phyloP scores from a whole-genome alignment of 1,140 invertebrate genomes.

The Leptinotarsa texana region DNA sequence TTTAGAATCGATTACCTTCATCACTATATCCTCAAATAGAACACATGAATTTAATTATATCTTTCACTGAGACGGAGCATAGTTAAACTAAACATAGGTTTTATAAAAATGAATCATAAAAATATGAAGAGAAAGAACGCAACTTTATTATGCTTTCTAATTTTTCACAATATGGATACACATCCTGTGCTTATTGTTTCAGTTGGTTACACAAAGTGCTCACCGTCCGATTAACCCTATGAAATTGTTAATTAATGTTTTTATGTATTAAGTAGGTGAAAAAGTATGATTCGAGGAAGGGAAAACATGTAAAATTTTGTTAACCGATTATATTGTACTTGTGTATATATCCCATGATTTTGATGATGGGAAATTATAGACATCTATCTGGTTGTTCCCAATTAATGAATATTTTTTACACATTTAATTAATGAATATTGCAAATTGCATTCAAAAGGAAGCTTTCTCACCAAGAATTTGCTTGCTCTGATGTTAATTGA shows the following conservation, averaged over 20 bases:
- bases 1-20: conserved; percentile 19
- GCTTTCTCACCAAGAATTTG: too few relatives aligned
- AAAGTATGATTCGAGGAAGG: too few relatives aligned
- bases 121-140: conserved; percentile 27
- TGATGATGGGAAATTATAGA: too few relatives aligned
- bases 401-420: too few relatives aligned
- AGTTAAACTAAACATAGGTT: conserved; percentile 19
- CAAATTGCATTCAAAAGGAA: too few relatives aligned
- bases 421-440: too few relatives aligned
- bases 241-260: neutral
- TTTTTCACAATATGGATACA: conserved; percentile 44
- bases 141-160: conserved; percentile 47
- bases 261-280: neutral
- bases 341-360: too few relatives aligned
- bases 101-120: conserved; percentile 21
- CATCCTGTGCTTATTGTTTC: conserved; percentile 29
- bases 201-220: conserved; percentile 26
- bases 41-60: neutral
- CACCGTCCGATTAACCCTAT: neutral
- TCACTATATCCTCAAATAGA: conserved; percentile 11
- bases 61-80: neutral
- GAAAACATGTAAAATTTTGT: too few relatives aligned
- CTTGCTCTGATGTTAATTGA: too few relatives aligned
- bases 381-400: too few relatives aligned
- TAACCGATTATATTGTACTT: too few relatives aligned